Base-by-base conservation (phyloP, 92 coral and sea anemone genomes). In the Palythoa grandiflora region DNA sequence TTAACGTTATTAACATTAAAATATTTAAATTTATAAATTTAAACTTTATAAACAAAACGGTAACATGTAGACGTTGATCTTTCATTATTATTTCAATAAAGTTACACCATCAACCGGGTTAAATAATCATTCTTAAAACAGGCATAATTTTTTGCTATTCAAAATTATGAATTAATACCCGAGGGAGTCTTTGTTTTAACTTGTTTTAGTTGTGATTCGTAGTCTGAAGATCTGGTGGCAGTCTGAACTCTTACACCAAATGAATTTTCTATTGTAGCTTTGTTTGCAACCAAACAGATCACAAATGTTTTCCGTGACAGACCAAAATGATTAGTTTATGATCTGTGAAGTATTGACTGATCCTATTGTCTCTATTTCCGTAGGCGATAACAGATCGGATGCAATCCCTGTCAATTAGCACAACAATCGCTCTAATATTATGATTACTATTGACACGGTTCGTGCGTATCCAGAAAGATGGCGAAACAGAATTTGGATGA, bases 331-430 rank as follows among this genome's bases (percentile, higher is more conserved):
- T 21, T 81, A 60, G 86, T 66, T 81, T 81, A 81, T 51, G 75
- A 81, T 21, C 86, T 10, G 40, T 50, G 86, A 81, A 81, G 75
- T 81, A 81, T 81, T 50, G 20, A 66, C 75, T 44, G 44, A 81
- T 66, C 40, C 75, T 12, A 81, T 81, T 81, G 76, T 44, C 19
- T 28, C 47, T 68, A 8, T 68, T 78, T 65, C 76, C 63, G 86
- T 74, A 81, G 61, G 86, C 86, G 86, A 81, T 81, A 81, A 81
- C 86, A 81, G 75, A 47, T 65, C 53, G 20, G 86, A 28, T 68
- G 75, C 71, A 66, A 81, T 44, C 55, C 28, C 63, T 28, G 86
- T 44, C 60, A 68, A 81, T 81, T 81, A 81, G 54, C 86, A 81
- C 86, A 81, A 81, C 60, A 81, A 81, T 70, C 40, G 74, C 37